Conservation (phyloP, 2,888 invertebrate genomes). For the Myathropa florea region DNA sequence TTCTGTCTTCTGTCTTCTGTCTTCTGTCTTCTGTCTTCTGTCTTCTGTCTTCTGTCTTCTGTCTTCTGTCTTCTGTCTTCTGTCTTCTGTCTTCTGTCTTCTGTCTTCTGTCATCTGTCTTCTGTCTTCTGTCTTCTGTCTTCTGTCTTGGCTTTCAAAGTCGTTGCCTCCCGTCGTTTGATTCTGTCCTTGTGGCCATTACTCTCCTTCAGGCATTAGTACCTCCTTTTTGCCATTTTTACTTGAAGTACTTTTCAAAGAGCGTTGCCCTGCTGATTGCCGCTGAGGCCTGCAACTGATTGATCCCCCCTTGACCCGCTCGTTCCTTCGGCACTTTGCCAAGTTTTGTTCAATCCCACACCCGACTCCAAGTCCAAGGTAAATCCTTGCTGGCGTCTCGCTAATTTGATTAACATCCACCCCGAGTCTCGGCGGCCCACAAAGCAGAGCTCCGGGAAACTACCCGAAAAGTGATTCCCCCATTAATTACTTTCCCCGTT, state of each 20-base stretch:
- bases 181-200: not conserved
- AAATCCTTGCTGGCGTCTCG: not conserved
- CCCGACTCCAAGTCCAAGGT: not conserved
- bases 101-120: not conserved
- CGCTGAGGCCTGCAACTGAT: not conserved
- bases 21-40: not conserved
- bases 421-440: not conserved
- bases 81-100: not conserved
- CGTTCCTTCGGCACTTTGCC: not conserved
- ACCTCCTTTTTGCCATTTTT: not conserved
- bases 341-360: not conserved
- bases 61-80: not conserved
- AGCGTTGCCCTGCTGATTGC: not conserved
- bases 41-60: not conserved
- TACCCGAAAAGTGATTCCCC: conserved; percentile 56
- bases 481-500: conserved; percentile 61
- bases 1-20: not conserved
- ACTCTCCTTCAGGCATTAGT: too few species aligned
- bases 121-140: not conserved
- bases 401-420: conserved; percentile 44
- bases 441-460: conserved; percentile 11
- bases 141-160: not conserved
- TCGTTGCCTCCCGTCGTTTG: not conserved
- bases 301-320: not conserved
- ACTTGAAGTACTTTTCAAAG: not conserved